Percentiles rank a stretch among this genome's conserved stretches.
These are phyloP conservation scores for Cavia aperea DNA, from an alignment of 2,113 vertebrate genomes.

Conservation along the genomic window DNA sequence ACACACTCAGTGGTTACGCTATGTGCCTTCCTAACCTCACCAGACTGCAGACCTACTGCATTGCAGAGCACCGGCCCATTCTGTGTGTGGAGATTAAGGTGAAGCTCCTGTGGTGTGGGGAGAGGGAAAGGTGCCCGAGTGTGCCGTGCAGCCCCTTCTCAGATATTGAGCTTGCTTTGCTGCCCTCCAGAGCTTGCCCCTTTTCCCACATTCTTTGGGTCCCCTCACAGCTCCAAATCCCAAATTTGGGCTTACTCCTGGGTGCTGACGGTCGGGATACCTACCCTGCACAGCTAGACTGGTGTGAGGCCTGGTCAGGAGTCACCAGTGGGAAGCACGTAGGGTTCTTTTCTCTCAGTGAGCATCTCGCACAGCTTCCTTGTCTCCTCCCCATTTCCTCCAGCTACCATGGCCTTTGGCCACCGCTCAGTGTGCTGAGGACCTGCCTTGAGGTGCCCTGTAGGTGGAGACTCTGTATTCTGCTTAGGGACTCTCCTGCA, in stretches of 20 bases:
- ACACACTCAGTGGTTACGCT: constrained; percentile 92
- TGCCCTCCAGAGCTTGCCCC: neutral
- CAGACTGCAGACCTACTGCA: constrained; percentile 80
- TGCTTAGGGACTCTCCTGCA: neutral
- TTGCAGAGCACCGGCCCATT: constrained; percentile 84
- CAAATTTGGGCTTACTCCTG: neutral
- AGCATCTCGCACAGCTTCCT: neutral
- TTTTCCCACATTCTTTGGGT: neutral
- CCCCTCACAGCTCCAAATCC: neutral
- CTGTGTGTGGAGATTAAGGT: constrained; percentile 99
- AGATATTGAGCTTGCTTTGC: neutral
- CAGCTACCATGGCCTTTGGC: neutral
- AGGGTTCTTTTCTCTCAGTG: neutral
- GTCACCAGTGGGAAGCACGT: neutral
- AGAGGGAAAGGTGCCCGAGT: neutral
- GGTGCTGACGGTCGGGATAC: neutral
- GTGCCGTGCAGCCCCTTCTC: neutral
- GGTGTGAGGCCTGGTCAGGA: neutral
- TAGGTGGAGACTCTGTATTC: neutral
- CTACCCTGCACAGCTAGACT: too few species aligned
- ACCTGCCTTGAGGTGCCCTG: neutral
- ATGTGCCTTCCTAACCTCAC: constrained; percentile 96
- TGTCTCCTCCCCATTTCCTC: neutral
- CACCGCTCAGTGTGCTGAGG: neutral
- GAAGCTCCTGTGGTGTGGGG: constrained; percentile 10